phyloP scores from a whole-genome alignment of 2,888 invertebrate genomes.

The Thymelicus sylvestris region DNA sequence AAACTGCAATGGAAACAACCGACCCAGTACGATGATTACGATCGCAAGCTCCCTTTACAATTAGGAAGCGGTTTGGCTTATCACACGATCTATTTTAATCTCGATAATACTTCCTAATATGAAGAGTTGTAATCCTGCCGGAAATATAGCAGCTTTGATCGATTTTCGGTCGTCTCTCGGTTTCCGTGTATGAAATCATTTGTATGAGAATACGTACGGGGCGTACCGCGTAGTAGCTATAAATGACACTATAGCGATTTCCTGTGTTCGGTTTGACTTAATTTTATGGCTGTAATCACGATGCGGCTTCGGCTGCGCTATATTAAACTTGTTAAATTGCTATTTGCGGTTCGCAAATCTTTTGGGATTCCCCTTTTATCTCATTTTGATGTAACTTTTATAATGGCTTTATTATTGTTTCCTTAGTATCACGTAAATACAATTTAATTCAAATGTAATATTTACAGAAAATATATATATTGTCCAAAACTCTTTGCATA shows the following conservation, averaged over 20 bases:
- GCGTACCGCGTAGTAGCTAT: constrained; percentile 51
- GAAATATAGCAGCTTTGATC: constrained; percentile 64
- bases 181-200: constrained; percentile 78
- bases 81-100: constrained; percentile 63
- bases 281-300: constrained; percentile 46
- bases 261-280: constrained; percentile 46
- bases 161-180: constrained; percentile 61
- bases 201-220: constrained; percentile 55
- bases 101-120: constrained; percentile 78
- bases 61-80: constrained; percentile 77
- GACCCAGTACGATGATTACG: neutral
- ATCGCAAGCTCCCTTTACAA: constrained; percentile 44
- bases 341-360: constrained; percentile 6
- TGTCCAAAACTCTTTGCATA: no score
- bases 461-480: no score
- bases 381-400: neutral
- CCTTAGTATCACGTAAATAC: no score
- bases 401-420: no score
- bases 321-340: constrained; percentile 16
- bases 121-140: constrained; percentile 72
- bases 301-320: constrained; percentile 15
- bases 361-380: constrained; percentile 3
- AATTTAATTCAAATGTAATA: no score
- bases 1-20: constrained; percentile 57
- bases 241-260: constrained; percentile 46